Evolutionary conservation across 2,888 invertebrate genomes (phyloP), one percentile per base, ranked within the genome.

Genomic region (Drosophila hamatofila): DNA sequence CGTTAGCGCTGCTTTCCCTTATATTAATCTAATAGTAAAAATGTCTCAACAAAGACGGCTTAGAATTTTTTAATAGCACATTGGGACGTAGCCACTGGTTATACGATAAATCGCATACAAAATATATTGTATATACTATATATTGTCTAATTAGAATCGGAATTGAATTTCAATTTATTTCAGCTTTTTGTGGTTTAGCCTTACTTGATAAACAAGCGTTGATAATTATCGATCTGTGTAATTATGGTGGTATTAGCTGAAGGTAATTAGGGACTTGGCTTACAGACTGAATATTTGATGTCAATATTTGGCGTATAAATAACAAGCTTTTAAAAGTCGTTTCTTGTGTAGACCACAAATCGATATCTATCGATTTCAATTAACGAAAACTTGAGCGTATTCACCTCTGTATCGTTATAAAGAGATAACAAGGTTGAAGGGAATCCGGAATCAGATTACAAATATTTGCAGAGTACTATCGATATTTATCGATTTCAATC

Each of bases 21-120:
- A n/a, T 46, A 55, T 35, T 37, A 63, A 55, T 57, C 65, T 30
- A 57, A 67, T 65, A 67, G 56, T 39, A 37, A n/a, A 25, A 25
- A 41, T 21, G 23, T 21, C 35, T n/a, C 2, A 27, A 18, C 12
- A 39, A 41, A 48, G 25, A 18, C 9, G 35, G 37, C 25, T 41
- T 39, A 11, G 5, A 51, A 35, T n/a, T 51, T 42, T 27, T n/a
- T n/a, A n/a, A n/a, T 27, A 41, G 30, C 2, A 27, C 16, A 16
- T 12, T 25, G 9, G 1, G 11, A 27, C 11, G 11, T 1, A 6
- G 27, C 11, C 12, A 14, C 30, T 21, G 11, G 18, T 0, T 27
- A 12, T n/a, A 4, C 16, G 25, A 46, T n/a, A 16, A n/a, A 30
- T 14, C 4, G 14, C 2, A 18, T 3, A 7, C 2, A 3, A 49